phyloP scores from a whole-genome alignment of 2,888 invertebrate species.

The Nesidiocoris tenuis region DNA sequence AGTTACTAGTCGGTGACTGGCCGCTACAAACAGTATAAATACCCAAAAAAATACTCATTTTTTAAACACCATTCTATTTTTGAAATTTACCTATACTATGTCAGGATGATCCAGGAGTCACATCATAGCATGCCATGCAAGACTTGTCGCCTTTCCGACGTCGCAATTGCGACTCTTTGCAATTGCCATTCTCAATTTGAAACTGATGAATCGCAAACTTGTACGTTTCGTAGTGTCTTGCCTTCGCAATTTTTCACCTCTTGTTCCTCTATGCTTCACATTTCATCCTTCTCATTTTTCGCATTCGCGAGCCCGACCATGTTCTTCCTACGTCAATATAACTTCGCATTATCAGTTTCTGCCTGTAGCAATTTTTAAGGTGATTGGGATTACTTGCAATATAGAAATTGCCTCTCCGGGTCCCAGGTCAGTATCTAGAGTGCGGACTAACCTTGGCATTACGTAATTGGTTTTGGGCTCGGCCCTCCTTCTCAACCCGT shows the following conservation, averaged over 20 bases:
- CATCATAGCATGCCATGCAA: too few relatives aligned
- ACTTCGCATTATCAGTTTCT: conserved; percentile 44
- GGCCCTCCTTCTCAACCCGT: neutral
- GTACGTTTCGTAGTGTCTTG: neutral
- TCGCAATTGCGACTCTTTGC: too few relatives aligned
- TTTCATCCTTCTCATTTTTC: neutral
- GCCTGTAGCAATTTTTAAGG: conserved; percentile 11
- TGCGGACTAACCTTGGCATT: conserved; percentile 30
- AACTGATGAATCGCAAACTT: too few relatives aligned
- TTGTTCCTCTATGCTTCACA: neutral
- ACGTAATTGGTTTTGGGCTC: conserved; percentile 26
- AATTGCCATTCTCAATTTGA: too few relatives aligned
- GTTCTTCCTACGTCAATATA: conserved; percentile 15
- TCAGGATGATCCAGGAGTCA: too few relatives aligned
- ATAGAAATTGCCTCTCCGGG: conserved; percentile 5
- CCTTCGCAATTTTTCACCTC: too few relatives aligned
- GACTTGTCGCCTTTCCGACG: too few relatives aligned
- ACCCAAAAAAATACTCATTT: too few relatives aligned
- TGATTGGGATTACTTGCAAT: conserved; percentile 24
- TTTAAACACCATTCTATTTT: too few relatives aligned
- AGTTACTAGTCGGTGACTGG: too few relatives aligned
- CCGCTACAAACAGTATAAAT: too few relatives aligned
- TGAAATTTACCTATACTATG: too few relatives aligned
- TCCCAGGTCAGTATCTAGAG: conserved; percentile 38
- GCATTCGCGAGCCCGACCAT: neutral